phyloP scores from a whole-genome alignment of 2,888 invertebrate genomes.

The Agrochola macilenta region DNA sequence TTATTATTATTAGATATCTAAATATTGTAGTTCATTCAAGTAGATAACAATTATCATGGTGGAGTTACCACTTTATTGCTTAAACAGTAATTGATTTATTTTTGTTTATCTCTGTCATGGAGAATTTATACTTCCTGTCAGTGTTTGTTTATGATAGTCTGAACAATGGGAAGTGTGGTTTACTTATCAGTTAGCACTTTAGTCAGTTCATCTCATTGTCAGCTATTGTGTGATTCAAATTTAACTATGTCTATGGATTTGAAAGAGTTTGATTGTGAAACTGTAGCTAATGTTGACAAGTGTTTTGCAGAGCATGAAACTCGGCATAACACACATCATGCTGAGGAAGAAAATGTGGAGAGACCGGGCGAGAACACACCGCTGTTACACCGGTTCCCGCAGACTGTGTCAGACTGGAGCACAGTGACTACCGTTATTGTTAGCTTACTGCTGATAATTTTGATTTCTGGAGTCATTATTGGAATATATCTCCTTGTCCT shows the following conservation, averaged over 20 bases:
- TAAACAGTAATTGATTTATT: conserved; percentile 61
- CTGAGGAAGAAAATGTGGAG: conserved; percentile 63
- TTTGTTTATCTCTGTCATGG: conserved; percentile 53
- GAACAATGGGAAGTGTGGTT: conserved; percentile 47
- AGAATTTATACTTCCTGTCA: conserved; percentile 49
- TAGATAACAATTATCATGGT: conserved; percentile 42
- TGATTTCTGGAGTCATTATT: conserved; percentile 80
- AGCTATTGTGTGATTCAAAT: conserved; percentile 14
- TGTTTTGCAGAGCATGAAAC: conserved; percentile 80
- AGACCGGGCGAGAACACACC: conserved; percentile 76
- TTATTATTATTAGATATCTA: neutral
- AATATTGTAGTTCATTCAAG: neutral
- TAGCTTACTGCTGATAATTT: conserved; percentile 74
- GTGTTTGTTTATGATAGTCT: conserved; percentile 56
- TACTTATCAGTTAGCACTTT: conserved; percentile 53
- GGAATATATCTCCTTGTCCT: conserved; percentile 83
- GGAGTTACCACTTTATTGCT: conserved; percentile 60
- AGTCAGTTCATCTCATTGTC: conserved; percentile 49
- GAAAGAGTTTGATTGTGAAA: conserved; percentile 36
- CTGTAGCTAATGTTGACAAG: conserved; percentile 36
- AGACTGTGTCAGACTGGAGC: conserved; percentile 48
- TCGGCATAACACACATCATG: conserved; percentile 73
- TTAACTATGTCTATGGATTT: conserved; percentile 47
- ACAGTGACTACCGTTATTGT: conserved; percentile 73
- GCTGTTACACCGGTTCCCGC: conserved; percentile 75